Evolutionary conservation across 2,113 vertebrate species (phyloP), one percentile per base, ranked within the genome.

Genomic region (Malurus alboscapulatus): DNA sequence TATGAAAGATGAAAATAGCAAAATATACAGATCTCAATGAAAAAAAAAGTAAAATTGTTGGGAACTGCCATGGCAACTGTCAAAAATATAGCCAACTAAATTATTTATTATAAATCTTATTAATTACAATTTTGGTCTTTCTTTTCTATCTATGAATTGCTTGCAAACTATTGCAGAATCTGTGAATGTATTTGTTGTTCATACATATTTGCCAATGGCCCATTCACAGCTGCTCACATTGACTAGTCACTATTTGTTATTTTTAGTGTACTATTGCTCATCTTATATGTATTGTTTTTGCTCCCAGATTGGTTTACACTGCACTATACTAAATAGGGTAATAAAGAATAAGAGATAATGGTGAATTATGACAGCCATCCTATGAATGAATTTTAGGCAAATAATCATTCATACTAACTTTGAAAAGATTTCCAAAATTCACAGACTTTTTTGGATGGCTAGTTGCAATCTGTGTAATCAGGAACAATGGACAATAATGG

Each of bases 401-500:
- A 85, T 82, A 85, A 85, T 89, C 87, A 66, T 71, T 93, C 7
- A 2, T 74, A 38, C 47, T 47, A 91, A 77, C 32, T 85, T 92
- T 11, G 36, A 61, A 92, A 93, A 93, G 14, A 85, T 72, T 87
- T 76, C 38, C 71, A 72, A 71, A 59, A 94, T 91, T 95, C 58
- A 54, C 7, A 79, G 69, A 69, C 57, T 58, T 82, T 94, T 90
- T 95, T 88, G 38, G 68, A 81, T 88, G 4, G 17, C 17, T 88
- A 62, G 68, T n/a, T 86, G 59, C 54, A 95, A 87, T 94, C 69
- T 93, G 42, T 72, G 61, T 73, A 87, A 76, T 93, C 58, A 59
- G 38, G 50, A 92, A 96, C 92, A 96, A 96, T 94, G 54, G 84
- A 79, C 77, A 93, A 92, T 92, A 85, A 96, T 93, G 74, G 66